Base-by-base conservation (phyloP, 2,113 vertebrate genomes). In the Jaculus jaculus region DNA sequence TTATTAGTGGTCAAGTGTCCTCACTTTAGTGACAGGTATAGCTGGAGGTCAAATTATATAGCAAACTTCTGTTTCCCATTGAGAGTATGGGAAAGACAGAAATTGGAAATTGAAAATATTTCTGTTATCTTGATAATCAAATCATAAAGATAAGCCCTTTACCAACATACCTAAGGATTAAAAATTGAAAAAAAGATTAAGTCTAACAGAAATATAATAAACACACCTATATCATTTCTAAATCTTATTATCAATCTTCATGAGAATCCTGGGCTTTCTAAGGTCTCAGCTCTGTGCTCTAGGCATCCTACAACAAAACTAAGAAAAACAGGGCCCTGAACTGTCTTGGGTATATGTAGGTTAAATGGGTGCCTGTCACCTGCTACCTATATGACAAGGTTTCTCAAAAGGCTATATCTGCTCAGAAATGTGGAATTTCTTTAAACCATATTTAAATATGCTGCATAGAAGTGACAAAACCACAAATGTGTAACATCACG, bases 71-170 rank as follows among this genome's bases (percentile, higher is more conserved):
- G 54, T 54, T 54, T 54, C 54, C 54, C 54, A 54, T 54, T 15
- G 7, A 54, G 54, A 54, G 54, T 54, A 54, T 54, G 54, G 37
- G 47, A 75, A 58, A 77, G 72, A 69, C 58, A 92, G 34, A 61
- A 78, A 17, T 10, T 28, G 0, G 13, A 84, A 92, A 91, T 75
- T 72, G 32, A 86, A 89, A 94, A 92, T 78, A n/a, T 42, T 83
- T 34, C 42, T 13, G 15, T 47, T 80, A 32, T n/a, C 42, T 72
- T 61, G 13, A 26, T 65, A 78, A 94, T 74, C 39, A 66, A 84
- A 34, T 58, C 65, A 54, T 9, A 21, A 66, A 63, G 47, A 58
- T 51, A 61, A 84, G 32, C 51, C 65, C 66, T 83, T 65, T 21
- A 18, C 42, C 17, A 47, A 78, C 3, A 72, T 23, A 77, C 23